Conservation (phyloP, 2,888 invertebrate genomes). For the Thera obeliscata region DNA sequence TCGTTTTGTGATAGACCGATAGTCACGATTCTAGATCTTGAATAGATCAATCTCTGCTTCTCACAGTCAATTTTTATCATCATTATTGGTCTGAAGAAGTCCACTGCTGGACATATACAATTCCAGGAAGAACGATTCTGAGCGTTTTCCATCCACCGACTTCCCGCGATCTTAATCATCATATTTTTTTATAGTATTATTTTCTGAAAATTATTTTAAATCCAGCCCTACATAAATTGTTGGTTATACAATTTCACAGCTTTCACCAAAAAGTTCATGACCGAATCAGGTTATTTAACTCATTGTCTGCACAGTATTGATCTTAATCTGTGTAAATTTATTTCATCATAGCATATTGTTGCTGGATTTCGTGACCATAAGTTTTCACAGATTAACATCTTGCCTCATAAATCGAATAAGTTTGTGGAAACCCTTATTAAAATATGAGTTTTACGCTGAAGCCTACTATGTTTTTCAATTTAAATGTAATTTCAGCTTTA, state of each 20-base stretch:
- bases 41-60: conserved; percentile 25
- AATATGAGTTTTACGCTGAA: conserved; percentile 7
- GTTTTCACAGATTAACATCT: conserved; percentile 26
- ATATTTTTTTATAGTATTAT: no score
- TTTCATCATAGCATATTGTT: conserved; percentile 27
- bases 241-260: background rate
- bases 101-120: no score
- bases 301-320: conserved; percentile 41
- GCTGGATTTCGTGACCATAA: conserved; percentile 23
- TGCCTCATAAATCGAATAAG: conserved; percentile 12
- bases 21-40: conserved; percentile 60
- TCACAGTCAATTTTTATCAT: conserved; percentile 20
- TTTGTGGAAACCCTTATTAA: conserved; percentile 12
- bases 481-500: conserved; percentile 3
- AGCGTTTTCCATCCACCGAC: no score
- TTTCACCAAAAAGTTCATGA: conserved; percentile 17
- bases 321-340: conserved; percentile 24
- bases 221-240: background rate
- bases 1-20: conserved; percentile 50
- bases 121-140: no score
- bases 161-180: no score
- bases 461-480: conserved; percentile 15
- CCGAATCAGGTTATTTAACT: conserved; percentile 3
- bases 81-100: no score
- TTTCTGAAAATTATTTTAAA: background rate